These are phyloP conservation scores for Rutilus rutilus DNA, from an alignment of 2,113 vertebrate species.

Conservation along the genomic window DNA sequence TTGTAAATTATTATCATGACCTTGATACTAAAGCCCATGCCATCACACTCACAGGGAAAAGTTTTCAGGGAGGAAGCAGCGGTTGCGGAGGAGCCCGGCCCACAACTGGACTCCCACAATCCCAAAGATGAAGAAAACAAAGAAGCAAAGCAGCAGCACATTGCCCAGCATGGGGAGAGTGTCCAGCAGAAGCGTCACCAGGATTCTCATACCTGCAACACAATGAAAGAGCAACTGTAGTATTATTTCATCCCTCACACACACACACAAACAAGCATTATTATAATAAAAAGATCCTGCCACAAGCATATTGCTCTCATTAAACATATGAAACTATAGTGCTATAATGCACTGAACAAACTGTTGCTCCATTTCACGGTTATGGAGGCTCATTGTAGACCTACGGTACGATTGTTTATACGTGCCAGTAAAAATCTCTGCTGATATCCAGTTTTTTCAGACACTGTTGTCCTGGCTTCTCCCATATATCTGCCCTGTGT, in stretches of 20 bases:
- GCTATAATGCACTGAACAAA: slow-evolving; percentile 25
- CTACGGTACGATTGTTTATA: slow-evolving; percentile 37
- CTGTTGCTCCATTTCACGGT: slow-evolving; percentile 1
- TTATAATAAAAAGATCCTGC: slow-evolving; percentile 51
- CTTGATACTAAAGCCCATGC: background rate
- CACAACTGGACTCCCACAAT: slow-evolving; percentile 87
- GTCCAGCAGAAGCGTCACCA: slow-evolving; percentile 88
- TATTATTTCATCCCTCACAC: background rate
- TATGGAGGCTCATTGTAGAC: slow-evolving; percentile 23
- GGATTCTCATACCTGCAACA: slow-evolving; percentile 86
- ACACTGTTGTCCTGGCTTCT: slow-evolving; percentile 17
- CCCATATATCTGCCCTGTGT: slow-evolving; percentile 6
- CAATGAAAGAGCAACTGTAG: slow-evolving; percentile 45
- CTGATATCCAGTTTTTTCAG: slow-evolving; percentile 27
- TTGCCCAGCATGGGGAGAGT: slow-evolving; percentile 92
- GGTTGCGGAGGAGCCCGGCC: slow-evolving; percentile 87
- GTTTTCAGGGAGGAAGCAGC: slow-evolving; percentile 90
- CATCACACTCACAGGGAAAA: slow-evolving; percentile 90
- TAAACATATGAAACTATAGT: slow-evolving; percentile 1
- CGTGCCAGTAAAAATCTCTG: slow-evolving; percentile 35
- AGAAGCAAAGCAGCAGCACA: slow-evolving; percentile 86
- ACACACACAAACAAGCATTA: background rate
- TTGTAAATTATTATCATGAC: background rate
- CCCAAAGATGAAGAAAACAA: slow-evolving; percentile 93
- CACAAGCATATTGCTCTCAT: slow-evolving; percentile 18